Conservation (phyloP, 2,113 vertebrate genomes). For the Formicarius rufipectus region DNA sequence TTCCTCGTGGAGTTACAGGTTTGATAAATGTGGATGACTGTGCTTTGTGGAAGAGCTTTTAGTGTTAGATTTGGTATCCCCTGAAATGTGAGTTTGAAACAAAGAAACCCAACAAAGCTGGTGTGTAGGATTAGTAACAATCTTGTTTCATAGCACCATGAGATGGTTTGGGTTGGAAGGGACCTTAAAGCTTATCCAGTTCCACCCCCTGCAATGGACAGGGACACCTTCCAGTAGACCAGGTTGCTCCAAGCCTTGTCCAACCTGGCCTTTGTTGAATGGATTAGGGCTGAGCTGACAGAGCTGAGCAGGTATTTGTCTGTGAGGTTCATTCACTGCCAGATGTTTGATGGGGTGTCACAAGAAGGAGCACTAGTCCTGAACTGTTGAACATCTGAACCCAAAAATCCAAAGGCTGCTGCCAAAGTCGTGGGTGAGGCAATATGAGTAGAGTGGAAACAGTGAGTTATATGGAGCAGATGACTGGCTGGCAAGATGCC, state of each 20-base stretch:
- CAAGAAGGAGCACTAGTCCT: not conserved
- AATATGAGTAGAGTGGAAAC: not conserved
- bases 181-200: not conserved
- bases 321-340: fast-evolving
- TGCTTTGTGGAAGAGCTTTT: not conserved
- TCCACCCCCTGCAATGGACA: not conserved
- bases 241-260: not conserved
- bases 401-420: not conserved
- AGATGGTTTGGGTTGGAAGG: not conserved
- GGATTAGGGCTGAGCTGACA: not conserved
- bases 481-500: not conserved
- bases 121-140: not conserved
- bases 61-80: not conserved
- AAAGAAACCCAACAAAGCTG: not conserved
- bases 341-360: not conserved
- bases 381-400: not conserved
- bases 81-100: not conserved
- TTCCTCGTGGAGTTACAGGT: not conserved
- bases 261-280: not conserved
- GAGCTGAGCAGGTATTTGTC: not conserved
- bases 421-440: not conserved
- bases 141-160: not conserved
- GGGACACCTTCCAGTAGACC: not conserved
- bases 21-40: not conserved
- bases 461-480: not conserved